These are phyloP conservation scores for Emmelina monodactyla DNA, from an alignment of 2,888 invertebrate species.

Conservation along the genomic window DNA sequence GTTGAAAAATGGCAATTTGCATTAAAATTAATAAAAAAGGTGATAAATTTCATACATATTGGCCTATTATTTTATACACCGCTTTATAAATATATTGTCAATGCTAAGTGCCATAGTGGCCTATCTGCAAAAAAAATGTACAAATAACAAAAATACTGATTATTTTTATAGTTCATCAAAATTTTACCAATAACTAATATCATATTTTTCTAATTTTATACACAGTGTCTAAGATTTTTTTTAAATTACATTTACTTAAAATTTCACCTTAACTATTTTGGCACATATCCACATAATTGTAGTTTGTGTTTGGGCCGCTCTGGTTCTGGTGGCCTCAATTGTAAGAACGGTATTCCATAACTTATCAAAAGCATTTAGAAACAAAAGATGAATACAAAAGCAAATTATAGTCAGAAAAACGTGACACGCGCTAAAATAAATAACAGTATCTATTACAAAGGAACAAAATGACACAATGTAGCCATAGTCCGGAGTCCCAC, in stretches of 20 bases:
- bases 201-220: constrained; percentile 2
- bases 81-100: constrained; percentile 7
- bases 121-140: not conserved
- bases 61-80: constrained; percentile 4
- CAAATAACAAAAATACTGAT: constrained; percentile 9
- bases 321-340: constrained; percentile 2
- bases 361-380: constrained; percentile 12
- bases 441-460: constrained; percentile 14
- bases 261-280: constrained; percentile 7
- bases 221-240: constrained; percentile 2
- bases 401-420: constrained; percentile 12
- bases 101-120: constrained; percentile 2
- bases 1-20: constrained; percentile 4
- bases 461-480: constrained; percentile 29
- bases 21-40: constrained; percentile 4
- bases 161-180: constrained; percentile 8
- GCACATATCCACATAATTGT: constrained; percentile 3
- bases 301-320: not conserved
- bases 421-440: constrained; percentile 31
- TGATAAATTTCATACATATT: constrained; percentile 4
- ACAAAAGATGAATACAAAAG: constrained; percentile 14
- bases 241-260: constrained; percentile 6
- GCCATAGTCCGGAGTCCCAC: constrained; percentile 22
- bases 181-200: constrained; percentile 8
- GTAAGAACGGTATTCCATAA: too few species aligned